phyloP scores from a whole-genome alignment of 2,113 vertebrate species.

The Pedetes capensis region DNA sequence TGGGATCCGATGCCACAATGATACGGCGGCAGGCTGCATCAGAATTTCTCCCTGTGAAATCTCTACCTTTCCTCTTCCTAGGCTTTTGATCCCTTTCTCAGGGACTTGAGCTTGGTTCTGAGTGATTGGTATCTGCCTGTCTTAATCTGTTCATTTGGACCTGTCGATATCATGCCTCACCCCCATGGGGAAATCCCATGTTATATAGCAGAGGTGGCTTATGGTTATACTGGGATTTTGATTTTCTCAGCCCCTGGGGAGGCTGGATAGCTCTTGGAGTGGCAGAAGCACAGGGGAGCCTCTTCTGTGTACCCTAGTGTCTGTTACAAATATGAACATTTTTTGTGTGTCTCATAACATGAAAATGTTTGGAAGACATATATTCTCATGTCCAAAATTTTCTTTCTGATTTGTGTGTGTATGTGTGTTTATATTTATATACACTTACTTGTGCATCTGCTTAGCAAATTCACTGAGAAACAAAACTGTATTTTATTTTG shows the following conservation, averaged over 20 bases:
- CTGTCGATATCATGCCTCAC: neutral
- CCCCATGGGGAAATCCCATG: neutral
- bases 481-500: conserved; percentile 16
- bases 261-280: neutral
- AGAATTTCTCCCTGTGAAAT: neutral
- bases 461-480: neutral
- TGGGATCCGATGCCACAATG: no score
- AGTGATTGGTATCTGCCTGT: neutral
- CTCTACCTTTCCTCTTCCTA: neutral
- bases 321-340: neutral
- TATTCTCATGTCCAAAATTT: neutral
- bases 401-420: neutral
- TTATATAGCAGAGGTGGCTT: neutral
- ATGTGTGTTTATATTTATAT: no score
- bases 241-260: neutral
- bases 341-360: neutral
- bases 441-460: neutral
- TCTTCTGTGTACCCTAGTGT: neutral
- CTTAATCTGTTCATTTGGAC: neutral
- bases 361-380: neutral
- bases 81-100: neutral
- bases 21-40: no score
- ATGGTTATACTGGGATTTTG: neutral
- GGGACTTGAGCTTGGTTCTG: neutral
- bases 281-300: neutral